These are phyloP conservation scores for Diachrysia chrysitis DNA, from an alignment of 2,888 invertebrate species.

Conservation along the genomic window DNA sequence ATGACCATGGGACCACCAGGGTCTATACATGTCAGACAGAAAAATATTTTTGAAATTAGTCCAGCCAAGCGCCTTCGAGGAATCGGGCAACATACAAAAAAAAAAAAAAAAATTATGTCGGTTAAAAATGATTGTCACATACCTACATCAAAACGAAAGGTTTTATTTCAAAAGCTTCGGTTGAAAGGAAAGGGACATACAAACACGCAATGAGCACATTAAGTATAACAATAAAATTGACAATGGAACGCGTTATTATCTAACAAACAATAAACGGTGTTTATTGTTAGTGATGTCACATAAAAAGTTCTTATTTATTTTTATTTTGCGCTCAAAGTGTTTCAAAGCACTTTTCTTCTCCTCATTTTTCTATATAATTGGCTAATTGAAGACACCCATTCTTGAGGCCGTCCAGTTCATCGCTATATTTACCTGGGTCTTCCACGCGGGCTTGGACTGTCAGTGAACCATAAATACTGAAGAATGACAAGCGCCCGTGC, in stretches of 20 bases:
- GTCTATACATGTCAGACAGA: no score
- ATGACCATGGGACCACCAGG: no score
- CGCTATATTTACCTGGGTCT: no score
- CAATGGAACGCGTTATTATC: slow-evolving; percentile 41
- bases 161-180: slow-evolving; percentile 41
- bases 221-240: slow-evolving; percentile 37
- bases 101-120: slow-evolving; percentile 15
- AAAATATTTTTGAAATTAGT: no score
- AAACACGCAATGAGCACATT: slow-evolving; percentile 57
- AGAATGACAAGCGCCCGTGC: no score
- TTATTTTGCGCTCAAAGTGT: not conserved
- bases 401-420: no score
- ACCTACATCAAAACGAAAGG: slow-evolving; percentile 29
- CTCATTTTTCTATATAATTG: no score
- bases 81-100: not conserved
- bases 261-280: slow-evolving; percentile 30
- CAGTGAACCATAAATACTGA: no score
- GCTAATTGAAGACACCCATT: no score
- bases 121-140: slow-evolving; percentile 42
- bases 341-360: no score
- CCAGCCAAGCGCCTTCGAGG: no score
- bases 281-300: slow-evolving; percentile 21
- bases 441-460: no score
- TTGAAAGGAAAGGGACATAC: slow-evolving; percentile 43
- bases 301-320: not conserved